Base-by-base conservation (phyloP, 1,140 invertebrate genomes). In the Brachionus koreanus region DNA sequence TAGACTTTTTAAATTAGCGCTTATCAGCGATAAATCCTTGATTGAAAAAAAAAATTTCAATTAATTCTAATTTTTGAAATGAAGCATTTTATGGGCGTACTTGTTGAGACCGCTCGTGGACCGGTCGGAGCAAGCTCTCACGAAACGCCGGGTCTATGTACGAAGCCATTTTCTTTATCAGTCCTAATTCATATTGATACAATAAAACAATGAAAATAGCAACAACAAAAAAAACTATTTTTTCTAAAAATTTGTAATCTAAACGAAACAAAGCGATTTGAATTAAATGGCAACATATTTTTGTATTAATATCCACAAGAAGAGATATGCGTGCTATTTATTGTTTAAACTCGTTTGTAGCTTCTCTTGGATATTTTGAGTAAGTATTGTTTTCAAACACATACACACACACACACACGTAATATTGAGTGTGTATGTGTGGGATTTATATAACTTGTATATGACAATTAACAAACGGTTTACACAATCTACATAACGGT, bases 11-110 rank as follows among this genome's bases (percentile, higher is more conserved):
- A 94, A 89, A 83, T 92, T 92, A 85, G 92, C 92, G 86, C 92
- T 93, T 84, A 94, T 93, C 67, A 93, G 91, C 86, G 93, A 92
- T 76, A 93, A 87, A 86, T 93, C 93, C 92, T 94, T 89, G 3
- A 90, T 67, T 81, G 63, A 37, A 75, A 35, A 19, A 65, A 39
- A 29, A 63, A 79, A 79, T 37, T 29, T 39, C 12, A 61, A 57
- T 23, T 61, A 65, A n/a, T 1, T 39, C 39, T 25, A 19, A 61
- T 37, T 35, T 35, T 4, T 35, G 46, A 7, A 39, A 5, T 74
- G 29, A 29, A 25, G 7, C 1, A 4, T 63, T 25, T 25, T 9
- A 63, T n/a, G 35, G 5, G 35, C 10, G 29, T 75, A 82, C 79
- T 43, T 82, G 79, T 23, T 25, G 29, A 13, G 61, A 42, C 10